A percentile compares a stretch with the other conserved stretches of the same genome.
phyloP scores from a whole-genome alignment of 2,888 invertebrate species.

The Melikaiella ostensackeni region DNA sequence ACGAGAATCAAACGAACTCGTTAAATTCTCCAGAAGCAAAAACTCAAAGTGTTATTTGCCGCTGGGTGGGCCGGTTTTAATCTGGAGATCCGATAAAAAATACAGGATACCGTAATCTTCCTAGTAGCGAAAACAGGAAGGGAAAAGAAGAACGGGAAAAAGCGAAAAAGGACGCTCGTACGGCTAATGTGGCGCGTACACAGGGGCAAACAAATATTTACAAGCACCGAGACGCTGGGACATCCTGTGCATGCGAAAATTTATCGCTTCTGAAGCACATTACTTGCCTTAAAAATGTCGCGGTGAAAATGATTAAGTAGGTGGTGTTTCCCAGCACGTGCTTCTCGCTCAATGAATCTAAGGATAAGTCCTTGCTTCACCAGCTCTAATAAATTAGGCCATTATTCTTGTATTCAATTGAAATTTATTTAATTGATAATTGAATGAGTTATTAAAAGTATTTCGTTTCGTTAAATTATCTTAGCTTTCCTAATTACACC shows the following conservation, averaged over 20 bases:
- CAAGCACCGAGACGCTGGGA: constrained; percentile 47
- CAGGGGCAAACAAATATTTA: constrained; percentile 60
- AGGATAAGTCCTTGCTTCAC: background rate
- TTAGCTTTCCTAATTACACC: background rate
- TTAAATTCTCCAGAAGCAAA: constrained; percentile 55
- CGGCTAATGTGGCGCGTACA: constrained; percentile 59
- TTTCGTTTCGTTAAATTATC: background rate
- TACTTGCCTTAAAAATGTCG: constrained; percentile 59
- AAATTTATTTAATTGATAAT: background rate
- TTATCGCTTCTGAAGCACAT: constrained; percentile 62
- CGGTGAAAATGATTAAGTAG: constrained; percentile 34
- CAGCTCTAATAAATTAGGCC: background rate
- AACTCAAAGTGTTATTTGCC: constrained; percentile 60
- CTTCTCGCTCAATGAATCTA: constrained; percentile 39
- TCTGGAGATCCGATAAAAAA: constrained; percentile 64
- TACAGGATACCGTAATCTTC: constrained; percentile 67
- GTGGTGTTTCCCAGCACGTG: constrained; percentile 40
- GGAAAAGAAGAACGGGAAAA: constrained; percentile 39
- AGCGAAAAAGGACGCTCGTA: constrained; percentile 50
- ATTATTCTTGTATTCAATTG: background rate
- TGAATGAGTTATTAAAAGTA: background rate
- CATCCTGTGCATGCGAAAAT: constrained; percentile 58
- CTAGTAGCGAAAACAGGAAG: constrained; percentile 60
- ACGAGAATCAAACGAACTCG: constrained; percentile 44
- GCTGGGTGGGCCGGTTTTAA: constrained; percentile 61